phyloP scores from a whole-genome alignment of 2,113 vertebrate genomes.

The Psephotus haematonotus region DNA sequence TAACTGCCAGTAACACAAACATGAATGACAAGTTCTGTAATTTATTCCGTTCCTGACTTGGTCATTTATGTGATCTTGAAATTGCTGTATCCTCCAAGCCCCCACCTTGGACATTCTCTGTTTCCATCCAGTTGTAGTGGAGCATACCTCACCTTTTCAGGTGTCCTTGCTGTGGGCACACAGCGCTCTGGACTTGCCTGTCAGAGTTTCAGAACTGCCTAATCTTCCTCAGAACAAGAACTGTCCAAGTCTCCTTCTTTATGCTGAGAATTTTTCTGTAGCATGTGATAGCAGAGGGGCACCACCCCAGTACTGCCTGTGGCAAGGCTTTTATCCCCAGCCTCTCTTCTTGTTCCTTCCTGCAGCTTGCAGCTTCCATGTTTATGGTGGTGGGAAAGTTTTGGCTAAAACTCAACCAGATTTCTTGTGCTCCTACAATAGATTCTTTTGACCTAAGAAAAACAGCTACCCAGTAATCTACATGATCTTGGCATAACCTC shows the following conservation, averaged over 20 bases:
- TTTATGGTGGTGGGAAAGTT: not conserved
- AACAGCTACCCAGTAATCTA: not conserved
- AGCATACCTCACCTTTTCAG: not conserved
- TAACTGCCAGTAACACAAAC: not conserved
- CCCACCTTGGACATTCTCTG: not conserved
- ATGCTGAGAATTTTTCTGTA: not conserved
- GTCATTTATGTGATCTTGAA: not conserved
- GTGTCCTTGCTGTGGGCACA: not conserved
- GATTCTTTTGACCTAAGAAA: not conserved
- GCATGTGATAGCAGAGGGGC: not conserved
- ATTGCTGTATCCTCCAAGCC: not conserved
- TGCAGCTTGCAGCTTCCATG: not conserved
- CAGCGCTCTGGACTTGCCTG: not conserved
- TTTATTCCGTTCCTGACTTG: not conserved
- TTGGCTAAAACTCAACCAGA: not conserved
- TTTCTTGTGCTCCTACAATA: not conserved
- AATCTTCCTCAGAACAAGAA: not conserved
- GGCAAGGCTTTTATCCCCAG: not conserved
- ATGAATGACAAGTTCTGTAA: accelerated
- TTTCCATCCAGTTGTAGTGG: not conserved
- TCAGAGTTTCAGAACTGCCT: not conserved
- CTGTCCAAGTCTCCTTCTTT: not conserved
- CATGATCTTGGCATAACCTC: not conserved
- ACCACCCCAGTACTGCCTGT: accelerated
- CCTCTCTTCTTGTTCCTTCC: not conserved